Evolutionary conservation across 2,888 invertebrate genomes (phyloP), one percentile per base, ranked within the genome.

Genomic region (Heliconius hortense): DNA sequence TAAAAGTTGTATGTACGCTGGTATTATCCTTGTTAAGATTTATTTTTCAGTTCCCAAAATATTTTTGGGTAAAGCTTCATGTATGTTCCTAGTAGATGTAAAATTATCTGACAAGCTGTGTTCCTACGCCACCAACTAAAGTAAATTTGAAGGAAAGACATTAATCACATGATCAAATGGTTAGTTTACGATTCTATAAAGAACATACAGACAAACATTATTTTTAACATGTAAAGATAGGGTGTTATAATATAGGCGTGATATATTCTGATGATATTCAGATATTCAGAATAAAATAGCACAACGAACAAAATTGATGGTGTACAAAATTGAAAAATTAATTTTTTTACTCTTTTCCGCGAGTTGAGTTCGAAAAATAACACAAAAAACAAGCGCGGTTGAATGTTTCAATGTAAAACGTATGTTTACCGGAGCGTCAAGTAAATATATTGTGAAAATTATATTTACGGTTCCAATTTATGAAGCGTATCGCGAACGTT

Each of bases 361-460:
- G 28, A 31, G 31, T 56, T 31, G 69, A 31, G 31, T 24, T 31
- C 53, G n/a, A 56, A 69, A 60, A 53, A 31, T n/a, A 69, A 31
- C 13, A 56, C 31, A 53, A 56, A 31, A 56, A 69, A 15, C 56
- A 35, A 69, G n/a, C 13, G n/a, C 24, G 4, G 39, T 56, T 31
- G 53, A 56, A 53, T 56, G 28, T 53, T 53, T 53, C 48, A 67
- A 67, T 26, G 67, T 67, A 21, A 67, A 67, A 48, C 48, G 26
- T 53, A 48, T 68, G 28, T 53, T 68, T 68, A 53, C n/a, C 53
- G 31, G 53, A 68, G 53, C 68, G 53, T 56, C 68, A 31, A 28
- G 53, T 68, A 69, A 53, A 69, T n/a, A 68, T 69, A 31, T 69
- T 69, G 69, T 69, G 56, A 69, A 69, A 69, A 69, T 69, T 69